A percentile compares a stretch with the other conserved stretches of the same genome.
Evolutionary conservation across 2,113 vertebrate species (phyloP).

Genomic region (Tupaia tana): DNA sequence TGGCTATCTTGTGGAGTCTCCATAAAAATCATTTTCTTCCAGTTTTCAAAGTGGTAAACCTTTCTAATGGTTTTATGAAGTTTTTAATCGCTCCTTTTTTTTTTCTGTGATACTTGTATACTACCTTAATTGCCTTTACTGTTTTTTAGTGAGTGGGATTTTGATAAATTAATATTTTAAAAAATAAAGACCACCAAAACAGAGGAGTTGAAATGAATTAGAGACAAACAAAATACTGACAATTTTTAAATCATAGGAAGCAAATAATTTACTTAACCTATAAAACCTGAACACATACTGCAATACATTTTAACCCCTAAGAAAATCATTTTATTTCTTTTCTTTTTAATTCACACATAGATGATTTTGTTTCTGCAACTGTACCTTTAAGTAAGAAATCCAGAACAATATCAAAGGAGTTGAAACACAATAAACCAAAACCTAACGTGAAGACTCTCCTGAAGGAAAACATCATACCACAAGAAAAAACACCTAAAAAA

Average conservation of each 20-base stretch:
- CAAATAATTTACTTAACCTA: not conserved
- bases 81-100: not conserved
- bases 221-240: not conserved
- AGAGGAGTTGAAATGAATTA: constrained; percentile 20
- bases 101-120: not conserved
- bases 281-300: not conserved
- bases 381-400: constrained; percentile 91
- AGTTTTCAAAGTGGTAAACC: not conserved
- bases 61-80: not conserved
- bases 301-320: constrained; percentile 50
- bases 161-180: constrained; percentile 1
- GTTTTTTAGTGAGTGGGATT: not conserved
- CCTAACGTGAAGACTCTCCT: constrained; percentile 76
- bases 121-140: not conserved
- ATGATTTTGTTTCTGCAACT: constrained; percentile 91
- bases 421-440: constrained; percentile 84
- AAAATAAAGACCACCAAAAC: not conserved
- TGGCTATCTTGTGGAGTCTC: not conserved
- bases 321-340: constrained; percentile 43
- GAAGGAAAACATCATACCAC: constrained; percentile 78
- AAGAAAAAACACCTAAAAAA: constrained; percentile 79
- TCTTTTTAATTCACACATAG: constrained; percentile 71
- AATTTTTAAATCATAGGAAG: constrained; percentile 26
- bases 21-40: not conserved
- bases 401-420: constrained; percentile 81